phyloP scores from a whole-genome alignment of 2,888 invertebrate species.

The Steinernema hermaphroditum region DNA sequence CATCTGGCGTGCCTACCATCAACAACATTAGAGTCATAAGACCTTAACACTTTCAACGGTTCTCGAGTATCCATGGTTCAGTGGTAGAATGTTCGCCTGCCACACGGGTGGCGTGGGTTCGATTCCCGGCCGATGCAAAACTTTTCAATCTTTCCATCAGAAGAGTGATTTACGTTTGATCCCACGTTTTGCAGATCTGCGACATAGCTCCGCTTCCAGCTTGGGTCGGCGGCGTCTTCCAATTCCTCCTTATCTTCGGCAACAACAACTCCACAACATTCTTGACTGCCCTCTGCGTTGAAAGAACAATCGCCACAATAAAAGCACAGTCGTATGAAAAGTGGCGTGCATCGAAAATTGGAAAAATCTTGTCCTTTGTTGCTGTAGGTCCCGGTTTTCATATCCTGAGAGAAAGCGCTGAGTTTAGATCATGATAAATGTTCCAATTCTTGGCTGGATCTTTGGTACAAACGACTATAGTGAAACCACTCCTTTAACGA shows the following conservation, averaged over 20 bases:
- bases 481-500: neutral
- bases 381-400: neutral
- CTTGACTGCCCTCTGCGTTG: neutral
- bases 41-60: no score
- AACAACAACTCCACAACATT: slow-evolving; percentile 10
- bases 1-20: no score
- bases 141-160: no score
- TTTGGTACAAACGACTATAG: neutral
- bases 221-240: neutral
- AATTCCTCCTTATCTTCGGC: neutral
- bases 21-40: no score
- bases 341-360: neutral
- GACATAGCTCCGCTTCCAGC: neutral
- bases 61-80: neutral
- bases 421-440: neutral
- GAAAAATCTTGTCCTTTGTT: neutral
- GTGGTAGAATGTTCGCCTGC: neutral
- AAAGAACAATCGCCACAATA: neutral
- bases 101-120: no score
- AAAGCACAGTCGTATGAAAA: neutral
- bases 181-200: neutral
- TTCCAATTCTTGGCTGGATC: neutral
- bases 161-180: no score
- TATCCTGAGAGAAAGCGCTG: neutral
- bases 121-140: no score